phyloP scores from a whole-genome alignment of 2,888 invertebrate species.

The Capitulum mitella region DNA sequence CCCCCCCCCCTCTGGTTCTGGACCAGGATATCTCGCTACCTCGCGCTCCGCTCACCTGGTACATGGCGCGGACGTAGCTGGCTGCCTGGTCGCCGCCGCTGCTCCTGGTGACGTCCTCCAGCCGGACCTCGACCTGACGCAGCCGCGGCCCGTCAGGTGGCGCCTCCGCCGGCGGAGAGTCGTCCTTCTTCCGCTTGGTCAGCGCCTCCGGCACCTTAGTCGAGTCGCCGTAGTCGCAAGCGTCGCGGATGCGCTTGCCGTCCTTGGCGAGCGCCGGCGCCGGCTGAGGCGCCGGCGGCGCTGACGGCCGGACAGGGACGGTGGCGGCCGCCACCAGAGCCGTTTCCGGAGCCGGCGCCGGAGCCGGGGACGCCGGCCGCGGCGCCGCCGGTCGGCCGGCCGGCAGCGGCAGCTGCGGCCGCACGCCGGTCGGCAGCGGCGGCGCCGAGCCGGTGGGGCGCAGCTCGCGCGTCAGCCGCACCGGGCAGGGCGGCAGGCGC shows the following conservation, averaged over 20 bases:
- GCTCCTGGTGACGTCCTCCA: background rate
- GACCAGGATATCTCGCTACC: too few relatives aligned
- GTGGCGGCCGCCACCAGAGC: too few relatives aligned
- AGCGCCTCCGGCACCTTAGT: conserved; percentile 1
- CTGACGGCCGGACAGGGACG: too few relatives aligned
- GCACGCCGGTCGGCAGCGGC: background rate
- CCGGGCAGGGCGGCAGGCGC: background rate
- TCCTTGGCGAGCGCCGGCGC: background rate
- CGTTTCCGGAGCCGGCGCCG: too few relatives aligned
- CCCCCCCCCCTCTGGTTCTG: too few relatives aligned
- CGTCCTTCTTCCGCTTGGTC: background rate
- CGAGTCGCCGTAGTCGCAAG: conserved; percentile 17
- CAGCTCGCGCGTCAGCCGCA: conserved; percentile 4
- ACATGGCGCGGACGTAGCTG: background rate
- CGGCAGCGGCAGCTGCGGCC: background rate
- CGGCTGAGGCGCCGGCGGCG: background rate
- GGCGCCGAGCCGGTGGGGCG: background rate
- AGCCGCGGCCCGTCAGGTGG: background rate
- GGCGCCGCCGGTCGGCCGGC: background rate
- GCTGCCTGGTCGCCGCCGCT: background rate
- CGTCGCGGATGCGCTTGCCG: conserved; percentile 19
- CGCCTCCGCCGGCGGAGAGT: background rate
- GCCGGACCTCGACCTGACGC: background rate
- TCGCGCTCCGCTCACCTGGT: background rate
- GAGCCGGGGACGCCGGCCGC: background rate